Conservation (phyloP, 2,888 invertebrate species). For the Synergus gifuensis region DNA sequence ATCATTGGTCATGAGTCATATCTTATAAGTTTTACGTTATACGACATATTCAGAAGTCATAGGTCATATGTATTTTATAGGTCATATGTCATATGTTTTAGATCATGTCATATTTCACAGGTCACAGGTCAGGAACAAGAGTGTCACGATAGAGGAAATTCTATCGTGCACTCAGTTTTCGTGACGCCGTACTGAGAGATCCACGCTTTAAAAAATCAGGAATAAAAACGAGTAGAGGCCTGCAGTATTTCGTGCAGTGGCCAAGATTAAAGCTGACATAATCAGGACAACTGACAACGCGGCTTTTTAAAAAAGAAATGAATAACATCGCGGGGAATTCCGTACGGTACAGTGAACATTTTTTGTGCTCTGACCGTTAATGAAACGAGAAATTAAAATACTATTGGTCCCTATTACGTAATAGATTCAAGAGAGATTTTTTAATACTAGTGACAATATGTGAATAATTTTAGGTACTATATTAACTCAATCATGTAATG, state of each 20-base stretch:
- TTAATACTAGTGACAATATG: not conserved
- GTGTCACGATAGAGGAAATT: not conserved
- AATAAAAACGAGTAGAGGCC: not conserved
- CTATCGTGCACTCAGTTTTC: not conserved
- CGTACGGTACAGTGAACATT: not conserved
- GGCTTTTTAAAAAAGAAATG: slow-evolving; percentile 1
- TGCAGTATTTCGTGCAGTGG: slow-evolving; percentile 7
- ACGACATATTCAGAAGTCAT: too few relatives aligned
- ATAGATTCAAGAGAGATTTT: not conserved
- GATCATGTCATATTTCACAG: too few relatives aligned
- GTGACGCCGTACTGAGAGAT: not conserved
- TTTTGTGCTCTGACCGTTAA: not conserved
- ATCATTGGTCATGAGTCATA: too few relatives aligned
- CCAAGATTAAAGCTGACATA: not conserved
- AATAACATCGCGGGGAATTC: not conserved
- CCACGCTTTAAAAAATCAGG: not conserved
- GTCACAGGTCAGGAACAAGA: not conserved
- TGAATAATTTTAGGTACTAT: not conserved
- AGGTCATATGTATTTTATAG: too few relatives aligned
- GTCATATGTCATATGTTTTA: too few relatives aligned
- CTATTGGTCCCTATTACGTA: not conserved
- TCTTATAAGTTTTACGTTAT: too few relatives aligned
- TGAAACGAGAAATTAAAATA: not conserved
- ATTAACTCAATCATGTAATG: not conserved
- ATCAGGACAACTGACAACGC: slow-evolving; percentile 1